Conservation (phyloP, 1,140 invertebrate genomes). For the Pentalonia nigronervosa region DNA sequence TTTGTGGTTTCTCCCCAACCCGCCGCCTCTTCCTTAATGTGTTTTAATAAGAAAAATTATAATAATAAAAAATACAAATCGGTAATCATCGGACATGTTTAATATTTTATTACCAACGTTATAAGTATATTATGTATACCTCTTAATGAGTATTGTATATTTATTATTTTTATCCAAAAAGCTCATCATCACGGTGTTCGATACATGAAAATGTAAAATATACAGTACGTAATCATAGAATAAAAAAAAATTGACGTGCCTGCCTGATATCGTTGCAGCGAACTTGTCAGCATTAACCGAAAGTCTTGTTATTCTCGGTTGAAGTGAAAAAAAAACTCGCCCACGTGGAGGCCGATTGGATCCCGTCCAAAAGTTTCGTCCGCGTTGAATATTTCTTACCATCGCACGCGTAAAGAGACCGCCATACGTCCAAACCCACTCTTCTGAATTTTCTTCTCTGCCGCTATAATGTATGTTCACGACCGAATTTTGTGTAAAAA, state of each 20-base stretch:
- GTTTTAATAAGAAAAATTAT: slow-evolving; percentile 9
- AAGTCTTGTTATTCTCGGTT: not conserved
- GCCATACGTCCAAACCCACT: not conserved
- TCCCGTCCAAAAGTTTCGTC: not conserved
- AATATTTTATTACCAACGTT: not conserved
- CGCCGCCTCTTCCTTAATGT: not conserved
- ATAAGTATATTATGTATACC: not conserved
- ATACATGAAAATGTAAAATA: not conserved
- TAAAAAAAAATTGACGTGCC: not conserved
- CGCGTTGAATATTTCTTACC: not conserved
- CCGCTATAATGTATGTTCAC: not conserved
- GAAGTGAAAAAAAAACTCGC: not conserved
- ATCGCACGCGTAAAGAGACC: too few species aligned
- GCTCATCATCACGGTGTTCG: not conserved
- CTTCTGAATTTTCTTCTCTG: not conserved
- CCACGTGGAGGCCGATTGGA: not conserved
- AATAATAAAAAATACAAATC: slow-evolving; percentile 22
- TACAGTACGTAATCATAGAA: not conserved
- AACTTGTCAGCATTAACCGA: not conserved
- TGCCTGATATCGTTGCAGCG: not conserved
- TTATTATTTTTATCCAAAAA: not conserved
- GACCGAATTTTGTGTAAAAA: not conserved
- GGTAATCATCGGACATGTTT: not conserved
- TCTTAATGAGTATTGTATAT: not conserved
- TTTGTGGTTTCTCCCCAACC: slow-evolving; percentile 38